Evolutionary conservation across 2,797 vertebrate species (phyloP).

Genomic region (Capromys pilorides): DNA sequence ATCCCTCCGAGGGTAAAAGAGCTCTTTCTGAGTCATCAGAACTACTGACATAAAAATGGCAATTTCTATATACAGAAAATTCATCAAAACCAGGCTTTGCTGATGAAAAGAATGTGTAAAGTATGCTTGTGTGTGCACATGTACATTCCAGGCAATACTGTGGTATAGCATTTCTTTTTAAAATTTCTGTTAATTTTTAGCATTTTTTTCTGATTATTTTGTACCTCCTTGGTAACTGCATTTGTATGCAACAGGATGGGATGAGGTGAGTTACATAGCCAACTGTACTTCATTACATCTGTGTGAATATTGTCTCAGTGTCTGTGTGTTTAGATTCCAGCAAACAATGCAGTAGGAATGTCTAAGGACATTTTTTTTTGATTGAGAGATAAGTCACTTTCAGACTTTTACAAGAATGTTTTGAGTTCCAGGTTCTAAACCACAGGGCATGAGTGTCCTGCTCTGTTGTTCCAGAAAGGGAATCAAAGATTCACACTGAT

Average conservation of each 20-base stretch:
- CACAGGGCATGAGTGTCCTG: not conserved
- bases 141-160: not conserved
- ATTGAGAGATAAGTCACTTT: not conserved
- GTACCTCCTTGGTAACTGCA: not conserved
- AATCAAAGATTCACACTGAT: not conserved
- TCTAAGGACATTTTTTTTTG: not conserved
- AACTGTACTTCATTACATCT: not conserved
- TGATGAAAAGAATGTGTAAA: not conserved
- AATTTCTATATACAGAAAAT: not conserved
- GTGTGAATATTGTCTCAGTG: not conserved
- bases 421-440: not conserved
- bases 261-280: not conserved
- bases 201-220: not conserved
- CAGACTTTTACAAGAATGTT: slow-evolving; percentile 33
- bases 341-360: not conserved
- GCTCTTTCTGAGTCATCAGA: slow-evolving; percentile 3
- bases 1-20: not conserved
- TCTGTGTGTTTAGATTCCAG: slow-evolving; percentile 43
- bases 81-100: not conserved
- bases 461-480: not conserved
- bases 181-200: not conserved
- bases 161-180: not conserved
- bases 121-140: not conserved
- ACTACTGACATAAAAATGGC: not conserved
- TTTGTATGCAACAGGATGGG: not conserved